phyloP scores from a whole-genome alignment of 2,888 invertebrate genomes.

The Endomychus coccineus region DNA sequence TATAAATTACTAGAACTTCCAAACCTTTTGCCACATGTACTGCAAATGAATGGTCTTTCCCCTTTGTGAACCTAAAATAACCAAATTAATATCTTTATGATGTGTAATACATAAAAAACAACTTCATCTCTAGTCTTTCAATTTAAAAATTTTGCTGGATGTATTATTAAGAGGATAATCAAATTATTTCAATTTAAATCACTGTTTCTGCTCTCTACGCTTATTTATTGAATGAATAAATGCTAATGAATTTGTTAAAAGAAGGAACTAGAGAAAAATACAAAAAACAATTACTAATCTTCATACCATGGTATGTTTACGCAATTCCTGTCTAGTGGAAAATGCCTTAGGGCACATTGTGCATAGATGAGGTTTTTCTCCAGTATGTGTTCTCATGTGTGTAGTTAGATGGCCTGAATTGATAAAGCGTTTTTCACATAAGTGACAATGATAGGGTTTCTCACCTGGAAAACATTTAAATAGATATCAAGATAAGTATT shows the following conservation, averaged over 20 bases:
- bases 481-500: too few relatives aligned
- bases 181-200: too few relatives aligned
- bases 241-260: too few relatives aligned
- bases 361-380: constrained; percentile 32
- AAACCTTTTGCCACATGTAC: constrained; percentile 31
- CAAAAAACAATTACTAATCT: too few relatives aligned
- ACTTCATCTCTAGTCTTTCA: too few relatives aligned
- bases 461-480: constrained; percentile 24
- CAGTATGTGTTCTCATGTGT: constrained; percentile 35
- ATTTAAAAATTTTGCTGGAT: too few relatives aligned
- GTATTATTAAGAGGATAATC: too few relatives aligned
- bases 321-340: constrained; percentile 31
- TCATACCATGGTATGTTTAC: constrained; percentile 34
- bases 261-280: too few relatives aligned
- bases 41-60: constrained; percentile 33
- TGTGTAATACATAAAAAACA: neutral
- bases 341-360: constrained; percentile 32
- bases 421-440: constrained; percentile 33
- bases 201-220: too few relatives aligned
- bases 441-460: constrained; percentile 33
- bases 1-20: constrained; percentile 34
- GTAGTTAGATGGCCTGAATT: constrained; percentile 35
- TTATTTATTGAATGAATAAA: too few relatives aligned
- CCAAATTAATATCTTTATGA: constrained; percentile 8
- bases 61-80: constrained; percentile 31